Conservation (phyloP, 2,888 invertebrate species). For the Leptinotarsa haldemani region DNA sequence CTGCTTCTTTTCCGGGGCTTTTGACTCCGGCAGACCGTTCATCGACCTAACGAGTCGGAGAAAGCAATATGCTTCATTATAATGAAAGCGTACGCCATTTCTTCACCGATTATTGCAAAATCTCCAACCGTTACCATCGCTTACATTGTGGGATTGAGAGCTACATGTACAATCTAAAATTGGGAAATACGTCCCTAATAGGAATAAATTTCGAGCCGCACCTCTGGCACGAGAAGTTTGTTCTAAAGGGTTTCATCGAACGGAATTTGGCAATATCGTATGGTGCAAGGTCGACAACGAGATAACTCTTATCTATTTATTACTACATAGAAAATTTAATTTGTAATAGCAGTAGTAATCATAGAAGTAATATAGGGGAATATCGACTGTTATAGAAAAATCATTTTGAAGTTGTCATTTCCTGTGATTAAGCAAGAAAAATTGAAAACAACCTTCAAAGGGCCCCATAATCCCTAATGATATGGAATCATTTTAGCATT, state of each 20-base stretch:
- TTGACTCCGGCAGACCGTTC: constrained; percentile 51
- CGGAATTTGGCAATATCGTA: constrained; percentile 11
- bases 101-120: constrained; percentile 47
- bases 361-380: no score
- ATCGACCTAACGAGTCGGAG: constrained; percentile 43
- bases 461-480: no score
- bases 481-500: no score
- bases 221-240: constrained; percentile 16
- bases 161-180: constrained; percentile 27
- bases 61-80: constrained; percentile 45
- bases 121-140: constrained; percentile 40
- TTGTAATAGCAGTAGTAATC: no score
- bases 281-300: background rate
- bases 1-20: constrained; percentile 58
- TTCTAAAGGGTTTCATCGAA: background rate
- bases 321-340: no score
- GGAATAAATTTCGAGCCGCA: constrained; percentile 22
- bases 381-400: no score
- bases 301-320: background rate
- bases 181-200: constrained; percentile 25
- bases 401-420: no score
- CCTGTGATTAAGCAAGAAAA: no score
- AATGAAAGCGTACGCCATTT: constrained; percentile 52
- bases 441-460: no score
- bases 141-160: constrained; percentile 33